Evolutionary conservation across 2,888 invertebrate species (phyloP).

Genomic region (Chloroclystis v-ata): DNA sequence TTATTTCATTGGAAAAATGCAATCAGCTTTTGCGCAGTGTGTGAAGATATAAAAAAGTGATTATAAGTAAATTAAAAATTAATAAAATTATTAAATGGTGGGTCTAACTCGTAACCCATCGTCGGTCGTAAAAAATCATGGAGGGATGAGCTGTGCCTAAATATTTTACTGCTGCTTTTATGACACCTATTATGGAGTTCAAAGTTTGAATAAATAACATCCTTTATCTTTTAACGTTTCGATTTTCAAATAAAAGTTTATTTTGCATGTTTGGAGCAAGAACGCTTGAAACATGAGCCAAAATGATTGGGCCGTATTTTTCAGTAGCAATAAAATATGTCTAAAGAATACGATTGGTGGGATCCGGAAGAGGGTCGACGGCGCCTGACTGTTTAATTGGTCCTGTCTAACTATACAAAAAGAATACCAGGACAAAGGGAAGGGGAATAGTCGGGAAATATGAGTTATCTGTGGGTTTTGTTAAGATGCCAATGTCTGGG

Average conservation of each 20-base stretch:
- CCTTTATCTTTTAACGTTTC: not conserved
- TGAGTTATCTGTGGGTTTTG: not conserved
- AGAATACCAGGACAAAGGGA: slow-evolving; percentile 52
- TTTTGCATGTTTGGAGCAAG: not conserved
- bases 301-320: not conserved
- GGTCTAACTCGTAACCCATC: slow-evolving; percentile 5
- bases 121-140: slow-evolving; percentile 8
- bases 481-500: too few relatives aligned
- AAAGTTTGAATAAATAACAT: slow-evolving; percentile 1
- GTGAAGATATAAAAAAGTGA: slow-evolving; percentile 20
- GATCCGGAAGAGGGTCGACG: slow-evolving; percentile 50
- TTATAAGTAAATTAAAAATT: slow-evolving; percentile 7
- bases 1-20: slow-evolving; percentile 6
- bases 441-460: slow-evolving; percentile 29
- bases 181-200: not conserved
- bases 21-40: slow-evolving; percentile 8
- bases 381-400: slow-evolving; percentile 65
- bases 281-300: too few relatives aligned
- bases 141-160: slow-evolving; percentile 10
- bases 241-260: not conserved
- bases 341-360: slow-evolving; percentile 18
- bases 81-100: slow-evolving; percentile 3
- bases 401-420: slow-evolving; percentile 58
- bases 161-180: slow-evolving; percentile 9
- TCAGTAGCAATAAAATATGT: slow-evolving; percentile 9